Percentiles rank a stretch among this genome's conserved stretches.
Conservation (phyloP, 2,797 vertebrate genomes). For the Gallirallus australis region DNA sequence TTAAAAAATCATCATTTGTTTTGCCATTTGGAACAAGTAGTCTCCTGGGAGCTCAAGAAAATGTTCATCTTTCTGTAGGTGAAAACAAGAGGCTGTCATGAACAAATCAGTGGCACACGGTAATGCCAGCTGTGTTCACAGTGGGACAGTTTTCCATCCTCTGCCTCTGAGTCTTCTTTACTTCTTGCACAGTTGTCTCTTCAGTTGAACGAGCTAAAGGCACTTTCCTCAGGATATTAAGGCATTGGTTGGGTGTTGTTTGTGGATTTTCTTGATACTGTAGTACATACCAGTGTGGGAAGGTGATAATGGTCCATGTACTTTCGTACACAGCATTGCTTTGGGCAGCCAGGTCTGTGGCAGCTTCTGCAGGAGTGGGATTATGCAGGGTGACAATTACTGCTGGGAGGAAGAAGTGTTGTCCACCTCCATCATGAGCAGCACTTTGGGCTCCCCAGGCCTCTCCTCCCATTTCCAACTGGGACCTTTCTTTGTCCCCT, state of each 20-base stretch:
- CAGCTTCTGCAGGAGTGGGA: neutral
- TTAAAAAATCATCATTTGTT: neutral
- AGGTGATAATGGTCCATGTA: fast-evolving
- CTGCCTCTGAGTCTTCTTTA: neutral
- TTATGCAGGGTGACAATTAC: neutral
- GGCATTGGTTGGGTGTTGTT: neutral
- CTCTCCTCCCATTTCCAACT: neutral
- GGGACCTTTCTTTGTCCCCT: neutral
- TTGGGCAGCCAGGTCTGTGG: neutral
- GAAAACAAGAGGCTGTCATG: neutral
- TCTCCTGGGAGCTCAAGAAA: neutral
- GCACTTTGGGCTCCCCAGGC: neutral
- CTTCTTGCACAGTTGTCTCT: neutral
- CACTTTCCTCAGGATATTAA: neutral
- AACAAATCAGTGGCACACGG: neutral
- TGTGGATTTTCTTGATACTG: neutral
- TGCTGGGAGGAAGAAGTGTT: fast-evolving
- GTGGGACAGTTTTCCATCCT: neutral
- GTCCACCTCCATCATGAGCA: neutral
- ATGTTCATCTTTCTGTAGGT: neutral
- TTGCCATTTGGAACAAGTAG: neutral
- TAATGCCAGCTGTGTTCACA: neutral
- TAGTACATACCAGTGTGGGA: fast-evolving
- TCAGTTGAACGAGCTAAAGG: neutral
- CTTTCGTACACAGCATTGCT: neutral